Percentiles rank a stretch among this genome's conserved stretches.
These are phyloP conservation scores for Oxyteleia sp. DNA, from an alignment of 2,888 invertebrate species.

Conservation along the genomic window DNA sequence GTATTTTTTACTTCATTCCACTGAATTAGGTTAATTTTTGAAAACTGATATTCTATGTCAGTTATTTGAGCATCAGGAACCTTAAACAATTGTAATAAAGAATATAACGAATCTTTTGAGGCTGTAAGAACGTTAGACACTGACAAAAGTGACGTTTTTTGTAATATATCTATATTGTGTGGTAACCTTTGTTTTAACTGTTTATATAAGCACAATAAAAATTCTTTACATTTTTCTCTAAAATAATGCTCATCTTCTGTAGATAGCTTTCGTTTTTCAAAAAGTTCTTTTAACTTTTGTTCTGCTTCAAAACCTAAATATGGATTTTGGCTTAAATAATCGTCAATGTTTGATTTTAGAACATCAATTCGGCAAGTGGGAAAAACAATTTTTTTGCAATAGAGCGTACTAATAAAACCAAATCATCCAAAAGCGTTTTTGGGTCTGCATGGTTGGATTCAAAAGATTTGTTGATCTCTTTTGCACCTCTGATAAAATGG, in stretches of 20 bases:
- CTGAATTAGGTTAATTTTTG: slow-evolving; percentile 50
- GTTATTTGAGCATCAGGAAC: slow-evolving; percentile 14
- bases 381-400: too few relatives aligned
- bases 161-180: slow-evolving; percentile 22
- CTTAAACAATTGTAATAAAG: neutral
- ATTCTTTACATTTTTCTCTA: neutral
- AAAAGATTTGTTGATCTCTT: slow-evolving; percentile 31
- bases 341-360: too few relatives aligned
- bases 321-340: too few relatives aligned
- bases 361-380: too few relatives aligned
- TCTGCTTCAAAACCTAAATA: too few relatives aligned
- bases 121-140: slow-evolving; percentile 4
- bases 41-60: slow-evolving; percentile 43
- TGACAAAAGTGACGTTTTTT: slow-evolving; percentile 16
- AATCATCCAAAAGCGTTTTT: slow-evolving; percentile 9
- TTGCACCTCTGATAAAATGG: slow-evolving; percentile 28
- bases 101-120: neutral
- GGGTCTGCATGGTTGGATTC: slow-evolving; percentile 24
- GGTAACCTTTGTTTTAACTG: slow-evolving; percentile 32
- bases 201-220: slow-evolving; percentile 6
- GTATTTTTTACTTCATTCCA: slow-evolving; percentile 62
- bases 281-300: too few relatives aligned
- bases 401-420: slow-evolving; percentile 13
- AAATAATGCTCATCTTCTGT: slow-evolving; percentile 16
- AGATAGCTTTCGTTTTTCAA: slow-evolving; percentile 12